Conservation (phyloP, 2,113 vertebrate genomes). For the Pipa parva region DNA sequence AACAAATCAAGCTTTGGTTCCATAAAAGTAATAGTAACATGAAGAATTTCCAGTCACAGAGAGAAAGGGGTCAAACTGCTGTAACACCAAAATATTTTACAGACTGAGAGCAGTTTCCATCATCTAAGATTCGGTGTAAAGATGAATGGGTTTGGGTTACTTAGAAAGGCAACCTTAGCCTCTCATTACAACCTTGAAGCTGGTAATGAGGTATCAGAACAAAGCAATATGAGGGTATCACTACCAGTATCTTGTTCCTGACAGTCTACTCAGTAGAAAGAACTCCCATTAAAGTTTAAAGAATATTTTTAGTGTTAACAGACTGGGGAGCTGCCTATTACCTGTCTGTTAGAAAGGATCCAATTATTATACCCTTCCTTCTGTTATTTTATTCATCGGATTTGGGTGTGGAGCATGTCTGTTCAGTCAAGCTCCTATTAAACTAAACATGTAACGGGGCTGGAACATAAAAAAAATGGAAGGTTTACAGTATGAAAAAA, state of each 20-base stretch:
- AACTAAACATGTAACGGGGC: too few relatives aligned
- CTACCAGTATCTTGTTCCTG: conserved; percentile 10
- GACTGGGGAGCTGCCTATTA: neutral
- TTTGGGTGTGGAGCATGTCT: too few relatives aligned
- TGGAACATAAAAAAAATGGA: too few relatives aligned
- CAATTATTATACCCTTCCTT: neutral
- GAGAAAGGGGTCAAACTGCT: conserved; percentile 1
- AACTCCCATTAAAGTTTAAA: conserved; percentile 56
- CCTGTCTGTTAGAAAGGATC: too few relatives aligned
- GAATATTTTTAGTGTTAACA: neutral
- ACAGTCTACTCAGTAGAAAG: conserved; percentile 23
- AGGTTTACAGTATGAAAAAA: too few relatives aligned
- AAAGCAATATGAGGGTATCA: neutral
- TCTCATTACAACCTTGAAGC: conserved; percentile 57
- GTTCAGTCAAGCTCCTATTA: too few relatives aligned
- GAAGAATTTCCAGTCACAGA: neutral
- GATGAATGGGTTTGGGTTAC: conserved; percentile 11
- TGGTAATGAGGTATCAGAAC: conserved; percentile 45
- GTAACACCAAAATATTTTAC: neutral
- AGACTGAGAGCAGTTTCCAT: neutral
- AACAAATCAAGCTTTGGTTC: neutral
- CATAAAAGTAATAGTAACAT: neutral
- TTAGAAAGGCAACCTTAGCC: conserved; percentile 34
- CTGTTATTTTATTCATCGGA: too few relatives aligned
- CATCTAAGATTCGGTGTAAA: neutral